Conservation (phyloP, 2,888 invertebrate genomes). For the Syrphus vitripennis region DNA sequence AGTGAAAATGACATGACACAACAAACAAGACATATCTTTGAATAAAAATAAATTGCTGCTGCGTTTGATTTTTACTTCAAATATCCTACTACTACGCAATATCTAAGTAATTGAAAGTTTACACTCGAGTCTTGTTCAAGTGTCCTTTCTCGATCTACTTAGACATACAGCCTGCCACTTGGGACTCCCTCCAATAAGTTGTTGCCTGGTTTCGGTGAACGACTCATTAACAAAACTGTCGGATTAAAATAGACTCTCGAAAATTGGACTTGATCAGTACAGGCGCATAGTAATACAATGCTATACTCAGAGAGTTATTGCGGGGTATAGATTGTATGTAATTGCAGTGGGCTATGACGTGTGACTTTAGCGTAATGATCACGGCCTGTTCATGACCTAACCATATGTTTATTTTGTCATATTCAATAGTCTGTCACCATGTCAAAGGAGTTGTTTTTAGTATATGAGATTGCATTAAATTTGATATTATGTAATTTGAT, state of each 20-base stretch:
- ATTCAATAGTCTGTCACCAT: background rate
- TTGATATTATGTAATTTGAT: constrained; percentile 51
- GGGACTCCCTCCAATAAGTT: constrained; percentile 24
- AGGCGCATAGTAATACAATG: background rate
- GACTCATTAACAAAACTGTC: constrained; percentile 50
- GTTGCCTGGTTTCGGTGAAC: constrained; percentile 28
- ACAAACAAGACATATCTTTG: constrained; percentile 31
- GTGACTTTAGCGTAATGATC: constrained; percentile 36
- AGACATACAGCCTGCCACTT: constrained; percentile 54
- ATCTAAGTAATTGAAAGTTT: constrained; percentile 2
- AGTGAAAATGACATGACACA: constrained; percentile 44
- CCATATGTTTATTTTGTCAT: constrained; percentile 43
- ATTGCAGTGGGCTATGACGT: constrained; percentile 9
- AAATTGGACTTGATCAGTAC: constrained; percentile 3
- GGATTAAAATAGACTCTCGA: constrained; percentile 51
- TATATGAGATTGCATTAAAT: constrained; percentile 39
- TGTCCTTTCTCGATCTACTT: constrained; percentile 62
- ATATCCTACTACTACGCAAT: background rate
- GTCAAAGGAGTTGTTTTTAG: background rate
- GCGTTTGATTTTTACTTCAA: constrained; percentile 13
- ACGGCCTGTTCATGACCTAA: constrained; percentile 46
- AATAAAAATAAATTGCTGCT: background rate
- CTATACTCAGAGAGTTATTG: background rate
- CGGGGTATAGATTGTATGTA: constrained; percentile 3
- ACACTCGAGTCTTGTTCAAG: constrained; percentile 62